Base-by-base conservation (phyloP, 2,888 invertebrate species). In the Quadriops clusia region DNA sequence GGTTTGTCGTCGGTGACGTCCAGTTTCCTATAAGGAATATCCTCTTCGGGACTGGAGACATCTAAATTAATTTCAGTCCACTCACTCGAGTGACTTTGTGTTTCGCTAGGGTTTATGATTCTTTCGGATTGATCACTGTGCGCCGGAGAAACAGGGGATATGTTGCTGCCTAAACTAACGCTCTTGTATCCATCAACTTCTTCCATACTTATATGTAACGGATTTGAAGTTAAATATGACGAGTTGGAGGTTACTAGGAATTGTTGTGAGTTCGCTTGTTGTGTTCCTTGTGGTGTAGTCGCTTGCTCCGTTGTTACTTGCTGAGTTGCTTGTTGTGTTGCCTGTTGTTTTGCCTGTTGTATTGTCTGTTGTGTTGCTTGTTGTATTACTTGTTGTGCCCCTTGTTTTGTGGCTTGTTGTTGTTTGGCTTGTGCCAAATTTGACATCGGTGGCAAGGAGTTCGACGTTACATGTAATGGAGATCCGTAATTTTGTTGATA, bases 11-110 rank as follows among this genome's bases (percentile, higher is more conserved):
- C 43, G 4, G 38, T 43, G 28, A 6, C 21, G 17, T 49, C 50
- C 28, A 65, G 43, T 30, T 63, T 56, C 43, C 62, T 64, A 38
- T 65, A 65, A 3, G 65, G 64, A 38, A 65, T 60, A 36, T 64
- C 65, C 49, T 74, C 74, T 32, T 76, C 76, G 0, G 77, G 76
- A 43, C 72, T 72, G 11, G 76, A 77, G 50, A 72, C 73, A 38
- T 76, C 76, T 46, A 79, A 58, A 54, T 75, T 77, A 32, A 78
- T 77, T 56, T 78, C 78, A 1, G 77, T 78, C 78, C 78, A 79
- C 34, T 76, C 76, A 43, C 75, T 76, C 2, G 63, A 64, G 29
- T 66, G 56, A 32, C 56, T 57, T 30, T 50, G 45, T 8, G 46
- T 36, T 9, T 49, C 44, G 32, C 46, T 45, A 6, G 44, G 44